A percentile compares a stretch with the other conserved stretches of the same genome.
phyloP scores from a whole-genome alignment of 2,113 vertebrate species.

The Gyps fulvus region DNA sequence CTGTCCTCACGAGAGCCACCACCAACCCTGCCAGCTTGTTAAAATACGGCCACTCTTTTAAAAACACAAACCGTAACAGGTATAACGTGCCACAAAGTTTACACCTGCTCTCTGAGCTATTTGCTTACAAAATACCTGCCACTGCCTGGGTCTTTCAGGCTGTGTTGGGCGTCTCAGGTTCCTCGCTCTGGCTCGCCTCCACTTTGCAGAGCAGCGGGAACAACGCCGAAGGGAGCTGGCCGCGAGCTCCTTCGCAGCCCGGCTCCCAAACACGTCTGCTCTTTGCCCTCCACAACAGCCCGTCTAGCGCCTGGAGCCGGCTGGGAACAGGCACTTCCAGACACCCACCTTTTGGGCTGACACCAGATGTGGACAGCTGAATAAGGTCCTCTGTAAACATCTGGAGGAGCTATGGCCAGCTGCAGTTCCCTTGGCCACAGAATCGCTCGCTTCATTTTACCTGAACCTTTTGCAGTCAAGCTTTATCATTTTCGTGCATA shows the following conservation, averaged over 20 bases:
- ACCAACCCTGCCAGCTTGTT: not conserved
- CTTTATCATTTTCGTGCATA: not conserved
- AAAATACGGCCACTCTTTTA: not conserved
- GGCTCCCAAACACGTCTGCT: not conserved
- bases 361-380: not conserved
- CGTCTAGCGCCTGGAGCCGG: not conserved
- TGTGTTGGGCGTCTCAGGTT: accelerated
- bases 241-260: accelerated
- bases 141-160: not conserved
- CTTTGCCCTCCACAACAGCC: not conserved
- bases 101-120: not conserved
- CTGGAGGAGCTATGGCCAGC: not conserved
- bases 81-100: not conserved
- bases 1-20: not conserved
- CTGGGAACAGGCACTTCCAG: not conserved
- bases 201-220: not conserved
- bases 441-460: not conserved
- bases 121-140: not conserved
- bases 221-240: accelerated
- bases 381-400: not conserved
- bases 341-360: not conserved
- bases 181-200: not conserved
- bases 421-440: not conserved
- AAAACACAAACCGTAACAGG: not conserved
- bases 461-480: not conserved